Conservation (phyloP, 2,113 vertebrate genomes). For the Scomber japonicus region DNA sequence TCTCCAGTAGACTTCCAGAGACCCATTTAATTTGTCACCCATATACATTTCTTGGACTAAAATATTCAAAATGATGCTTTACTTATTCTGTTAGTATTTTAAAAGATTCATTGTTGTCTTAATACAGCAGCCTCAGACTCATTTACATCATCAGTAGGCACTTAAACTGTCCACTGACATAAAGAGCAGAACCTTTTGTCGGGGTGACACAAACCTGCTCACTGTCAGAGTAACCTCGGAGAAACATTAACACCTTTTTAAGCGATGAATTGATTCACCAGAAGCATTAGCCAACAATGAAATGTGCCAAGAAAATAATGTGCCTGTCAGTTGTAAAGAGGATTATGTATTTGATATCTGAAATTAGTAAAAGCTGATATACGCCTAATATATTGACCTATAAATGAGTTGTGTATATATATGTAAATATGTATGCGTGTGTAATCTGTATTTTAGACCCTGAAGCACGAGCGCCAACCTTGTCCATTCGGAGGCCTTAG, state of each 20-base stretch:
- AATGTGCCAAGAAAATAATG: constrained; percentile 5
- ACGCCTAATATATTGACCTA: neutral
- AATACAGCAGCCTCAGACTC: constrained; percentile 7
- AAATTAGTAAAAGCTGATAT: neutral
- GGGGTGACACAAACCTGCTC: neutral
- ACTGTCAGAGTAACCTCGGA: constrained; percentile 12
- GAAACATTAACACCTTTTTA: constrained; percentile 28
- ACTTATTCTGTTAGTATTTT: constrained; percentile 3
- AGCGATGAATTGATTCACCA: constrained; percentile 18
- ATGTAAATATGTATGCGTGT: no score
- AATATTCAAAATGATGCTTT: constrained; percentile 1
- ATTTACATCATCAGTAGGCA: constrained; percentile 43
- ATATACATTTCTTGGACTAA: neutral
- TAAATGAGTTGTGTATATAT: no score
- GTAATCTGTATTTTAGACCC: neutral
- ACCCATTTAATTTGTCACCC: no score
- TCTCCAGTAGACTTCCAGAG: no score
- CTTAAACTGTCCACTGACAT: constrained; percentile 60
- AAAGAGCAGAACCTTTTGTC: constrained; percentile 11
- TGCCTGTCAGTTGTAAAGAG: neutral
- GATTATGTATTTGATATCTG: neutral
- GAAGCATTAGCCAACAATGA: constrained; percentile 21
- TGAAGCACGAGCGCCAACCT: neutral
- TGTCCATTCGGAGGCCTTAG: constrained; percentile 31
- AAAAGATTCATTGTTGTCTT: neutral